Percentiles rank a stretch among this genome's conserved stretches.
Conservation (phyloP, 2,113 vertebrate species). For the Naja naja region DNA sequence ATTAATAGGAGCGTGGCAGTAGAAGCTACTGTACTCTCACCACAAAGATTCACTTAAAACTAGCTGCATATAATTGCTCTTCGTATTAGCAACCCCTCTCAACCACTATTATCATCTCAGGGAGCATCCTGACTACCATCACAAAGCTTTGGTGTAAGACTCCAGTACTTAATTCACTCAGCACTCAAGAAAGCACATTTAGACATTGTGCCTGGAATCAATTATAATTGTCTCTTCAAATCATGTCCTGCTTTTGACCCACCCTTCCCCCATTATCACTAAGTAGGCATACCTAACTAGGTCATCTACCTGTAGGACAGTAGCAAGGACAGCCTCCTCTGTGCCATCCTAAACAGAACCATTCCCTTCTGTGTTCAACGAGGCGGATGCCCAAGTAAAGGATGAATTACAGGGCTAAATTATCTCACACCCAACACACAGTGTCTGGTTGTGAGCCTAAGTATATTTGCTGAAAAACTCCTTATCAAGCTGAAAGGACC, state of each 20-base stretch:
- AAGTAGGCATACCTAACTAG: not conserved
- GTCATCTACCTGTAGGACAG: not conserved
- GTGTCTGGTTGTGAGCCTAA: not conserved
- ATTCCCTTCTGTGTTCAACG: not conserved
- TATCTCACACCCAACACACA: not conserved
- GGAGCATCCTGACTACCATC: not conserved
- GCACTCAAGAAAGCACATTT: not conserved
- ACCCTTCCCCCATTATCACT: not conserved
- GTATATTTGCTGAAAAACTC: not conserved
- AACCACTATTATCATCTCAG: not conserved
- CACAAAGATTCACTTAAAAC: not conserved
- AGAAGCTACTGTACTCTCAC: too few species aligned
- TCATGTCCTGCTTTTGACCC: not conserved
- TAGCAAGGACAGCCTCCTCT: not conserved
- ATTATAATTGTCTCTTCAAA: not conserved
- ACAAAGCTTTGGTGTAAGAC: not conserved
- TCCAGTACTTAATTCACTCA: not conserved
- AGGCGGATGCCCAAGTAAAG: not conserved
- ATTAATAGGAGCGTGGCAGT: not conserved
- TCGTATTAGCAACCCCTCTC: not conserved
- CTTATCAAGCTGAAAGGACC: not conserved
- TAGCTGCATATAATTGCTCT: not conserved
- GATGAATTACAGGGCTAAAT: not conserved
- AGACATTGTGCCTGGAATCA: not conserved
- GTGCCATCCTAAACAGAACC: not conserved